Percentiles rank a stretch among this genome's conserved stretches.
These are phyloP conservation scores for Ctenodactylus gundi DNA, from an alignment of 2,113 vertebrate species.

Conservation along the genomic window DNA sequence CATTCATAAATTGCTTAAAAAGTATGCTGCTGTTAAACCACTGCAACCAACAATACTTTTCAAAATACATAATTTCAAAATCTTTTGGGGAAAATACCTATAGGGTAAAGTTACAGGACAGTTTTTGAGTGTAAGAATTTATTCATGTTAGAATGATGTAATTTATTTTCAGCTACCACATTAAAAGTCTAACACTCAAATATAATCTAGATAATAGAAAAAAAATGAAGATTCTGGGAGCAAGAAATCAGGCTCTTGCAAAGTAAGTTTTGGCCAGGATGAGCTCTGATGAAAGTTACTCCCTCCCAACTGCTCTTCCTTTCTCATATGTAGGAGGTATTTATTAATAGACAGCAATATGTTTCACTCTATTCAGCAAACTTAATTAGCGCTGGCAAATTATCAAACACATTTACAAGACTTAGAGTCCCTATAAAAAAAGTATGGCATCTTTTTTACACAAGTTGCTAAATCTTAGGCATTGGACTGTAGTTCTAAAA, in stretches of 20 bases:
- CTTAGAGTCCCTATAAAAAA: constrained; percentile 35
- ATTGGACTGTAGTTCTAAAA: constrained; percentile 28
- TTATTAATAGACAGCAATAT: constrained; percentile 59
- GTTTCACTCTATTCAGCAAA: constrained; percentile 48
- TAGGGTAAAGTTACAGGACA: not conserved
- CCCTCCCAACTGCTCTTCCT: not conserved
- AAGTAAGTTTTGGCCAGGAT: not conserved
- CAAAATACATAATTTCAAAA: not conserved
- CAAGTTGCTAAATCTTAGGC: constrained; percentile 40
- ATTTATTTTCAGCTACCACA: not conserved
- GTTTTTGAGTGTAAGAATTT: not conserved
- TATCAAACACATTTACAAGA: constrained; percentile 54
- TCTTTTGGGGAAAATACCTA: not conserved
- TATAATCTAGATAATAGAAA: not conserved
- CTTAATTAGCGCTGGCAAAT: constrained; percentile 56
- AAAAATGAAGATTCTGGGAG: not conserved
- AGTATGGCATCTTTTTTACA: constrained; percentile 28
- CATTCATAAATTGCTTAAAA: not conserved
- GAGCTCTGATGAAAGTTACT: constrained; percentile 4
- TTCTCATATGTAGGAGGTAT: not conserved
- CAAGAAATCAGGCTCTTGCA: not conserved
- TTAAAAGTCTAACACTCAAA: not conserved
- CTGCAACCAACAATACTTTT: constrained; percentile 6
- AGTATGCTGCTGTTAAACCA: not conserved
- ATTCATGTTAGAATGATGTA: not conserved